These are phyloP conservation scores for Protosalanx chinensis DNA, from an alignment of 2,797 vertebrate genomes.

Conservation along the genomic window DNA sequence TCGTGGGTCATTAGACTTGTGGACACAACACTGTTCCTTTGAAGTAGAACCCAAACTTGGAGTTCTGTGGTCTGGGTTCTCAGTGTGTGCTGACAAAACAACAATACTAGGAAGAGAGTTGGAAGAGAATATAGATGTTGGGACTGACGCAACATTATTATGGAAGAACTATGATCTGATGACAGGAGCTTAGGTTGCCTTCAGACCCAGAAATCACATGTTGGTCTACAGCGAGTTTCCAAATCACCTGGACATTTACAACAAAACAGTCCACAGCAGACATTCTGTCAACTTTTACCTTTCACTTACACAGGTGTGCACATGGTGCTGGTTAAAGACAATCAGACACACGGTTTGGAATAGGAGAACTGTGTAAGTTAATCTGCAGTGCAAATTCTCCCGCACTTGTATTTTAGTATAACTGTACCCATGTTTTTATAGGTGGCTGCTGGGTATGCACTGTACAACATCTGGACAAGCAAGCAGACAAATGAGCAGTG, in stretches of 20 bases:
- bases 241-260: neutral
- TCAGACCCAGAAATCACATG: neutral
- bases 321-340: slow-evolving; percentile 42
- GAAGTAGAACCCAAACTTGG: too few relatives aligned
- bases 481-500: slow-evolving; percentile 22
- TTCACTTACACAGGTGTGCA: slow-evolving; percentile 13
- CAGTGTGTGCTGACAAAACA: slow-evolving; percentile 14
- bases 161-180: neutral
- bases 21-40: too few relatives aligned
- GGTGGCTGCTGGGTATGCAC: slow-evolving; percentile 32
- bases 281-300: neutral
- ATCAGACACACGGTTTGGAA: slow-evolving; percentile 38
- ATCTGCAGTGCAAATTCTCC: slow-evolving; percentile 20
- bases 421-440: slow-evolving; percentile 43
- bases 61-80: slow-evolving; percentile 9
- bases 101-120: too few relatives aligned
- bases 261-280: neutral
- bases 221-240: neutral
- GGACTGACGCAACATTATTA: neutral
- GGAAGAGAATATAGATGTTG: slow-evolving; percentile 3
- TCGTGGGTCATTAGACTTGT: too few relatives aligned
- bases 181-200: neutral
- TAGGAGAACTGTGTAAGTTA: slow-evolving; percentile 21
- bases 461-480: slow-evolving; percentile 42
- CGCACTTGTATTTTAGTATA: slow-evolving; percentile 33